phyloP scores from a whole-genome alignment of 1,140 invertebrate genomes.

The Tribolium castaneum region DNA sequence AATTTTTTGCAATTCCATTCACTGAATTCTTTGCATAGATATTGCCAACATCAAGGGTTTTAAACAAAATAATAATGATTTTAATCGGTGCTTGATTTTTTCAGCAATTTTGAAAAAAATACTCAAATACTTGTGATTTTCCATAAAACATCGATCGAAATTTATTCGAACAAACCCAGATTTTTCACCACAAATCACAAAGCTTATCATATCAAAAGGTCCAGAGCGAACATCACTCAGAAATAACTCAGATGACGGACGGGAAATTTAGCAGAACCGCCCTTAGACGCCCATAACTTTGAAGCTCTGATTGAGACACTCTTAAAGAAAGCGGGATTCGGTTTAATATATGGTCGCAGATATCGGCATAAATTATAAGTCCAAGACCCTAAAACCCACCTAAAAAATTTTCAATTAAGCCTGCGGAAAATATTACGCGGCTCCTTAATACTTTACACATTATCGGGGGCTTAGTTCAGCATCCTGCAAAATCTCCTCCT shows the following conservation, averaged over 20 bases:
- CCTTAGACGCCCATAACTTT: neutral
- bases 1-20: neutral
- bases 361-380: neutral
- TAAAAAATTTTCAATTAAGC: slow-evolving; percentile 31
- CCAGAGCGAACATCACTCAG: slow-evolving; percentile 2
- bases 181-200: slow-evolving; percentile 21
- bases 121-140: neutral
- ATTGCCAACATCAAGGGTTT: neutral
- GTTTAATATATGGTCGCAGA: neutral
- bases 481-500: neutral
- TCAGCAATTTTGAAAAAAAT: no score
- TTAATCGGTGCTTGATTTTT: neutral
- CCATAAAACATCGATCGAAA: neutral
- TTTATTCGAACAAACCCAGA: neutral
- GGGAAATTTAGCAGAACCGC: slow-evolving; percentile 4
- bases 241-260: slow-evolving; percentile 2
- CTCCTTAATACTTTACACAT: slow-evolving; percentile 19
- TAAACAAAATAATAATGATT: neutral
- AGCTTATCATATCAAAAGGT: slow-evolving; percentile 18
- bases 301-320: neutral
- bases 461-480: slow-evolving; percentile 7
- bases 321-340: neutral
- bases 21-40: neutral
- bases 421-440: neutral
- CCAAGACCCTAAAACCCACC: neutral